A percentile compares a stretch with the other conserved stretches of the same genome.
These are phyloP conservation scores for Drosophila vallismaia DNA, from an alignment of 2,888 invertebrate species.

Conservation along the genomic window DNA sequence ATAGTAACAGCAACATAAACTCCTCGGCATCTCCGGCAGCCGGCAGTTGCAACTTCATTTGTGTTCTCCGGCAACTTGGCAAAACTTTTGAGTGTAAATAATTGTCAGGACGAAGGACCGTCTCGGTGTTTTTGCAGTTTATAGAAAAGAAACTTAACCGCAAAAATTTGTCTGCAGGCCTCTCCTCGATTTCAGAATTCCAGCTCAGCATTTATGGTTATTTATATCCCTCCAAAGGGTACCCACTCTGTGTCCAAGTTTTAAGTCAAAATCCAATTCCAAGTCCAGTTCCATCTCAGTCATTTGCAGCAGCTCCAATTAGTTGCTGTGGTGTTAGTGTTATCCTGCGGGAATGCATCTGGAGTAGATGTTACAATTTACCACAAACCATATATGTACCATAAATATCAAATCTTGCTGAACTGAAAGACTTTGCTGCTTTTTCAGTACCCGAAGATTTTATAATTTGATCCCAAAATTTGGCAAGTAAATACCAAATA, in stretches of 20 bases:
- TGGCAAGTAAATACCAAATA: background rate
- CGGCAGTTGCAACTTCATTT: conserved; percentile 63
- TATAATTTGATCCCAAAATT: background rate
- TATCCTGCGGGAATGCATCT: conserved; percentile 5
- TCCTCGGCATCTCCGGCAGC: conserved; percentile 19
- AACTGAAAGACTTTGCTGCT: no score
- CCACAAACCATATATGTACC: background rate
- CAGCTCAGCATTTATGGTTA: conserved; percentile 67
- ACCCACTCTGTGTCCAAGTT: no score
- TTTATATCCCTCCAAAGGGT: conserved; percentile 57
- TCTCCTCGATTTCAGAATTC: conserved; percentile 8
- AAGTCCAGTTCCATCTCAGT: background rate
- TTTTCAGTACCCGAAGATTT: no score
- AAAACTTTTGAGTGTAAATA: conserved; percentile 76
- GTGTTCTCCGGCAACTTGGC: conserved; percentile 45
- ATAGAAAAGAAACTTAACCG: conserved; percentile 58
- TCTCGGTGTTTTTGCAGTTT: conserved; percentile 12
- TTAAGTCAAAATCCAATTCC: background rate
- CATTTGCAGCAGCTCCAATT: conserved; percentile 40
- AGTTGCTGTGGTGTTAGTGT: conserved; percentile 30
- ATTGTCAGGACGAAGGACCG: conserved; percentile 56
- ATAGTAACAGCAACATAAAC: conserved; percentile 8
- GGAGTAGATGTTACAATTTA: background rate
- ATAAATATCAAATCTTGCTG: no score
- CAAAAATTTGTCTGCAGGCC: conserved; percentile 62